phyloP scores from a whole-genome alignment of 2,797 vertebrate species.

The Spinibarbus caldwelli region DNA sequence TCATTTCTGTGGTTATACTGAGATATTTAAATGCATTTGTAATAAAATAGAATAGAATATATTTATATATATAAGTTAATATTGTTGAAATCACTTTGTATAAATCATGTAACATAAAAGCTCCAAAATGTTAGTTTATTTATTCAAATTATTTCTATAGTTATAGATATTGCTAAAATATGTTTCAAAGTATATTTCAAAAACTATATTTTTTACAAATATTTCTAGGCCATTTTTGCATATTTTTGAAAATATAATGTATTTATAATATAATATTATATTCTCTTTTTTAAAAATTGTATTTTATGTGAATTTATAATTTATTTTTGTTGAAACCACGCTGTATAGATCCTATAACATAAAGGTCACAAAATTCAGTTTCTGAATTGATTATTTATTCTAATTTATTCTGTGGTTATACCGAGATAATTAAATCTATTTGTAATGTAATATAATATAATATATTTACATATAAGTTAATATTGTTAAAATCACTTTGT shows the following conservation, averaged over 20 bases:
- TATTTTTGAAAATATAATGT: neutral
- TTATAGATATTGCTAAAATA: neutral
- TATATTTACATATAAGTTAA: too few species aligned
- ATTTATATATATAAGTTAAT: neutral
- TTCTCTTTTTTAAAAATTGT: neutral
- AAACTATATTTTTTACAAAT: neutral
- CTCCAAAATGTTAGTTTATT: accelerated
- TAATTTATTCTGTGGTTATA: neutral
- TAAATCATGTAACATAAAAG: too few species aligned
- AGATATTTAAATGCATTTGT: neutral
- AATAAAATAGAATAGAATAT: too few species aligned
- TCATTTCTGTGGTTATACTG: neutral
- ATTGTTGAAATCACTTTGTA: neutral
- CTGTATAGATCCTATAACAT: neutral
- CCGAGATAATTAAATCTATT: too few species aligned
- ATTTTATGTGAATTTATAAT: neutral
- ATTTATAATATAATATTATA: neutral
- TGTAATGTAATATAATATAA: too few species aligned
- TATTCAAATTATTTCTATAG: neutral
- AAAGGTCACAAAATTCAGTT: neutral
- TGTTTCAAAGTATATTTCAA: neutral
- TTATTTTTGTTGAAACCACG: neutral
- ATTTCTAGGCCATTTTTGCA: neutral
- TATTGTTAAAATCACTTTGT: too few species aligned
- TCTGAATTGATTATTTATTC: neutral